Percentiles rank a stretch among this genome's conserved stretches.
phyloP scores from a whole-genome alignment of 2,113 vertebrate genomes.

The Bagarius yarrelli region DNA sequence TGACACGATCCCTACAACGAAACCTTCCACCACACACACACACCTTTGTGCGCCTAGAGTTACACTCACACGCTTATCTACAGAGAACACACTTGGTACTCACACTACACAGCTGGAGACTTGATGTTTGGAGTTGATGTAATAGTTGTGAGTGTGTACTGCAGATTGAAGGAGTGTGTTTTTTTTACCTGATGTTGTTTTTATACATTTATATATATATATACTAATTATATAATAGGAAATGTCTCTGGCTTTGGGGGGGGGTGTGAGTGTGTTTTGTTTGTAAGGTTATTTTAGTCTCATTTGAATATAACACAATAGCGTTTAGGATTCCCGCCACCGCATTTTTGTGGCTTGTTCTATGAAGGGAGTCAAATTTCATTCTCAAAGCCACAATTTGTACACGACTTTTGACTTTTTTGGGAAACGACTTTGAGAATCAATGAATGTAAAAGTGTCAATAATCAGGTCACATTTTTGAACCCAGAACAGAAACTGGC shows the following conservation, averaged over 20 bases:
- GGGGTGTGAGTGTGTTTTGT: neutral
- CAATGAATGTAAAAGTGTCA: neutral
- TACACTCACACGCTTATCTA: slow-evolving; percentile 1
- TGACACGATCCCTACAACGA: slow-evolving; percentile 48
- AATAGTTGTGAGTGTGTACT: neutral
- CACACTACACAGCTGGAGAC: neutral
- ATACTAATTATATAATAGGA: too few relatives aligned
- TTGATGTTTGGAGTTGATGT: neutral
- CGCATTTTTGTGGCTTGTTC: neutral
- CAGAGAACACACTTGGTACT: neutral
- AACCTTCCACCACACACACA: slow-evolving; percentile 24
- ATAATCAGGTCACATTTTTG: neutral
- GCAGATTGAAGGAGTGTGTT: too few relatives aligned
- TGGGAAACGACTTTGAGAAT: neutral
- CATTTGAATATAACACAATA: neutral
- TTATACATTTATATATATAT: too few relatives aligned
- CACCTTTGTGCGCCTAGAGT: slow-evolving; percentile 20
- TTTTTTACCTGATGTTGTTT: too few relatives aligned
- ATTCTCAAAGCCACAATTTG: neutral
- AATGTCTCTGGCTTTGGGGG: neutral
- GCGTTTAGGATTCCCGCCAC: neutral
- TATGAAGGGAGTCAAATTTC: neutral
- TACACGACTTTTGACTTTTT: neutral
- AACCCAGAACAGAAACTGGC: too few relatives aligned
- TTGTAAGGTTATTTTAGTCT: neutral